phyloP scores from a whole-genome alignment of 2,888 invertebrate species.

The Beris morrisii region DNA sequence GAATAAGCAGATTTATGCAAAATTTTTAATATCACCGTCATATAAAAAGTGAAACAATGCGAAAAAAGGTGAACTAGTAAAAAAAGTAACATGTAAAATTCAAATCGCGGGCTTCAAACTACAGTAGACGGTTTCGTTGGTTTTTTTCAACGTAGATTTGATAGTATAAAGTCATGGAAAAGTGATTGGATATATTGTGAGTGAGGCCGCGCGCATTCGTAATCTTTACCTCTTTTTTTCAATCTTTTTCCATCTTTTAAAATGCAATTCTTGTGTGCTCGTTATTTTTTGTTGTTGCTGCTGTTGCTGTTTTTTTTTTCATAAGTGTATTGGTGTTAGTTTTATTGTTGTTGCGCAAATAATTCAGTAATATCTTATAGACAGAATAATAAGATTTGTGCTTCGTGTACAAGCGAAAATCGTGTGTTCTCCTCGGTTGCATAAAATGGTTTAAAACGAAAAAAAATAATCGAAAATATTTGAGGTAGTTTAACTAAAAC shows the following conservation, averaged over 20 bases:
- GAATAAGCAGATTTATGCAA: conserved; percentile 21
- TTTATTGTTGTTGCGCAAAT: not conserved
- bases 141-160: not conserved
- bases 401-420: too few species aligned
- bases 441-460: too few species aligned
- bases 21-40: not conserved
- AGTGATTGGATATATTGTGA: conserved; percentile 26
- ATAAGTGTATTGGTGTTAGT: conserved; percentile 24
- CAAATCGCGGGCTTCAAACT: not conserved
- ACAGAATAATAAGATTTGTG: too few species aligned
- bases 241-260: conserved; percentile 9
- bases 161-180: conserved; percentile 19
- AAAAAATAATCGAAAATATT: too few species aligned
- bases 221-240: conserved; percentile 7
- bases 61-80: not conserved
- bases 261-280: conserved; percentile 29
- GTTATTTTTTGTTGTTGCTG: conserved; percentile 14
- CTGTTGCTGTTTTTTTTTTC: conserved; percentile 13
- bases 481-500: too few species aligned
- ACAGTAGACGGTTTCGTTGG: not conserved
- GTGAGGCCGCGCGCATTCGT: conserved; percentile 17
- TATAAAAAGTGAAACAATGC: conserved; percentile 18
- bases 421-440: too few species aligned
- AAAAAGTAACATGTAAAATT: conserved; percentile 4
- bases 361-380: too few species aligned